A percentile compares a stretch with the other conserved stretches of the same genome.
phyloP scores from a whole-genome alignment of 1,140 invertebrate species.

The Panagrolaimus sp. region DNA sequence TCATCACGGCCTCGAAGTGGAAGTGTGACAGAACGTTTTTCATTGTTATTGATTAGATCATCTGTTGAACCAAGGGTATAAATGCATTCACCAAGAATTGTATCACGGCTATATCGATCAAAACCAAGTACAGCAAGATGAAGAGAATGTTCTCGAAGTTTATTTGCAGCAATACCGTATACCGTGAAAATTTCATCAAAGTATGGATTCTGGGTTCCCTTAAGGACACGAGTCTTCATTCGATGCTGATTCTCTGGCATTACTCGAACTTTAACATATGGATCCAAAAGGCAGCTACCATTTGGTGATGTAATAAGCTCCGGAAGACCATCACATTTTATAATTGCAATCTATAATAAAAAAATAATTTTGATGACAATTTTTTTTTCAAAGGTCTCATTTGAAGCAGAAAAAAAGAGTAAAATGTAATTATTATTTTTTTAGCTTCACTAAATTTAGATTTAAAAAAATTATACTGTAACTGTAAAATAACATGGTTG shows the following conservation, averaged over 20 bases:
- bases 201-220: constrained; percentile 82
- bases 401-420: too few relatives aligned
- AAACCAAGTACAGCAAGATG: constrained; percentile 89
- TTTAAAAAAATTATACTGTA: too few relatives aligned
- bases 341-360: constrained; percentile 9
- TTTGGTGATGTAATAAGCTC: not conserved
- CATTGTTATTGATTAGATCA: constrained; percentile 34
- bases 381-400: too few relatives aligned
- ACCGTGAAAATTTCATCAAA: constrained; percentile 96
- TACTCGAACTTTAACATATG: constrained; percentile 86
- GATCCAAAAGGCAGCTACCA: constrained; percentile 64
- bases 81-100: constrained; percentile 93
- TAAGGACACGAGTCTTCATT: constrained; percentile 80
- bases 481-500: too few relatives aligned
- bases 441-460: too few relatives aligned
- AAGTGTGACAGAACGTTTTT: constrained; percentile 50
- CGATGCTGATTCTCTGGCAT: constrained; percentile 89
- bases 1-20: constrained; percentile 48
- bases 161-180: constrained; percentile 78
- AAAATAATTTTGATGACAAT: not conserved
- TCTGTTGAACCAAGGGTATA: constrained; percentile 65
- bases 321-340: constrained; percentile 7
- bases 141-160: constrained; percentile 75
- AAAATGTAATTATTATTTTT: too few relatives aligned
- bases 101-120: constrained; percentile 90